These are phyloP conservation scores for Ceriagrion tenellum DNA, from an alignment of 2,888 invertebrate species.

Conservation along the genomic window DNA sequence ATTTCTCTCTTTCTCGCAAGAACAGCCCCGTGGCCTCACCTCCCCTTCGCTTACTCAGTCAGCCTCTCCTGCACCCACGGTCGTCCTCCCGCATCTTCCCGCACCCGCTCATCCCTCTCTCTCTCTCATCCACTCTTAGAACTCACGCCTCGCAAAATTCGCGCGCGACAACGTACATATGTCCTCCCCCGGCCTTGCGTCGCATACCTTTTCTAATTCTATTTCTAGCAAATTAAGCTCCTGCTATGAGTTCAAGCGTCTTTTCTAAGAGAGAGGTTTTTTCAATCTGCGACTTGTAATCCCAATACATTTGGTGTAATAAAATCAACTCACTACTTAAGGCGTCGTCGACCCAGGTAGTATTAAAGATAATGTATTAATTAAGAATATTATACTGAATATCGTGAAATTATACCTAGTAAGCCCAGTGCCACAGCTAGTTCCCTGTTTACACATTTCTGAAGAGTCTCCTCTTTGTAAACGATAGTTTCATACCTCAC, in stretches of 20 bases:
- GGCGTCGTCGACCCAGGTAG: too few relatives aligned
- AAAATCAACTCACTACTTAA: too few relatives aligned
- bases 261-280: not conserved
- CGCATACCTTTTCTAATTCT: not conserved
- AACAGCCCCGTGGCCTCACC: not conserved
- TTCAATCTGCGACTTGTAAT: too few relatives aligned
- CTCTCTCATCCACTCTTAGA: not conserved
- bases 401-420: too few relatives aligned
- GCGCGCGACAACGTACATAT: not conserved
- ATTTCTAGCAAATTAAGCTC: not conserved
- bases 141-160: not conserved
- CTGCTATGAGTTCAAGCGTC: not conserved
- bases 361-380: too few relatives aligned
- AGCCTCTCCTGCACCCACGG: not conserved
- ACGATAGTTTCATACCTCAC: too few relatives aligned
- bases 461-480: too few relatives aligned
- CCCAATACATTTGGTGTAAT: too few relatives aligned
- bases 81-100: not conserved
- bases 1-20: slow-evolving; percentile 27
- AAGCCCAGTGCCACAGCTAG: too few relatives aligned
- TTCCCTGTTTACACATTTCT: too few relatives aligned
- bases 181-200: not conserved
- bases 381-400: too few relatives aligned
- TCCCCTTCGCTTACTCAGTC: not conserved
- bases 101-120: not conserved